Conservation (phyloP, 2,797 vertebrate genomes). For the Austrolebias charrua region DNA sequence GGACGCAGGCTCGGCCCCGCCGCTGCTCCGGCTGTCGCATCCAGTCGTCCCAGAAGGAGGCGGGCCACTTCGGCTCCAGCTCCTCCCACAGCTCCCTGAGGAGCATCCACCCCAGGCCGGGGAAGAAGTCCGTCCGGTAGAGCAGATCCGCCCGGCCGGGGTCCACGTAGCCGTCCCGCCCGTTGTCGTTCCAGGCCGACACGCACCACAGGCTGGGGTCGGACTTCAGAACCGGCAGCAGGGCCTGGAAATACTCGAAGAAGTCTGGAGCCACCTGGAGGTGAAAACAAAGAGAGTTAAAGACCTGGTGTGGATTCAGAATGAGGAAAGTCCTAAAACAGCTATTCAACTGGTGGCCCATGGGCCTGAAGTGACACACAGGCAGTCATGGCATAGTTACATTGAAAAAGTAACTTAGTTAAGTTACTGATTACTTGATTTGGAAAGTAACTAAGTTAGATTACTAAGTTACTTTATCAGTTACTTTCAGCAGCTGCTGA, state of each 20-base stretch:
- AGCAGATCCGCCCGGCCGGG: slow-evolving; percentile 74
- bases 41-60: slow-evolving; percentile 96
- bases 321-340: too few species aligned
- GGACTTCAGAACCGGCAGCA: slow-evolving; percentile 74
- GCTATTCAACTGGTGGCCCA: too few species aligned
- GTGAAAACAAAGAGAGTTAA: too few species aligned
- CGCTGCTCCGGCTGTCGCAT: slow-evolving; percentile 91
- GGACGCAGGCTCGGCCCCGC: slow-evolving; percentile 83
- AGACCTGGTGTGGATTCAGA: too few species aligned
- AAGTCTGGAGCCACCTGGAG: slow-evolving; percentile 90
- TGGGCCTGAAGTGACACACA: too few species aligned
- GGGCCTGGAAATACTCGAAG: slow-evolving; percentile 90
- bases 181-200: slow-evolving; percentile 96
- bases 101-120: slow-evolving; percentile 91
- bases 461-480: too few species aligned
- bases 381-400: too few species aligned
- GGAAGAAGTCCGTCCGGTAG: slow-evolving; percentile 94
- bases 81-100: slow-evolving; percentile 87
- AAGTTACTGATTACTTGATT: too few species aligned
- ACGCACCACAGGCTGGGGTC: slow-evolving; percentile 89
- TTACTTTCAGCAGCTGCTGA: too few species aligned
- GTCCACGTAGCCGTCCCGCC: slow-evolving; percentile 87
- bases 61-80: slow-evolving; percentile 92
- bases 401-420: too few species aligned
- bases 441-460: too few species aligned